Conservation (phyloP, 2,797 vertebrate species). For the Sparus aurata region DNA sequence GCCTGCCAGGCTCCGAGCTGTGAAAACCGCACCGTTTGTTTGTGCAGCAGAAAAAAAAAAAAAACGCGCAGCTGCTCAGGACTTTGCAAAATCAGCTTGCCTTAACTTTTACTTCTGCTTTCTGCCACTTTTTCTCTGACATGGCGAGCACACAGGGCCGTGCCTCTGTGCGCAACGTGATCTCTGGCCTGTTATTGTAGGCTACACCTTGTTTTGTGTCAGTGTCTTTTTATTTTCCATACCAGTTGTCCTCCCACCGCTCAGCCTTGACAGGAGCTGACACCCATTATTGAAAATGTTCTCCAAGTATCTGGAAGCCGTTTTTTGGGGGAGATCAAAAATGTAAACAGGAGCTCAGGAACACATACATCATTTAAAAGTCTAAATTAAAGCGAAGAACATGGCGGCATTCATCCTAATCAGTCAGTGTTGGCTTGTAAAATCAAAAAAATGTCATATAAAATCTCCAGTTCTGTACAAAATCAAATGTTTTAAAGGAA, state of each 20-base stretch:
- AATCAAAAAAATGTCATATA: too few relatives aligned
- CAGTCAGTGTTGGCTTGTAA: too few relatives aligned
- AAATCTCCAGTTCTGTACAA: too few relatives aligned
- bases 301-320: background rate
- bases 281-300: background rate
- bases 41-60: constrained; percentile 58
- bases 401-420: background rate
- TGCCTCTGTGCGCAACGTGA: constrained; percentile 52
- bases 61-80: constrained; percentile 78
- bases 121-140: constrained; percentile 66
- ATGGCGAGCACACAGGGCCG: background rate
- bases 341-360: background rate
- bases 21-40: constrained; percentile 81
- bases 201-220: constrained; percentile 19
- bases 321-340: background rate
- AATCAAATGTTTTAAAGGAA: too few relatives aligned
- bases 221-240: background rate
- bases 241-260: background rate
- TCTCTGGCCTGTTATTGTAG: constrained; percentile 22
- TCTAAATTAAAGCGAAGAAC: background rate
- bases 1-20: constrained; percentile 69
- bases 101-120: constrained; percentile 86
- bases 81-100: constrained; percentile 86
- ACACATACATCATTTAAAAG: background rate
- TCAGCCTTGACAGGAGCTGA: background rate